phyloP scores from a whole-genome alignment of 2,888 invertebrate species.

The Copidosoma aretas region DNA sequence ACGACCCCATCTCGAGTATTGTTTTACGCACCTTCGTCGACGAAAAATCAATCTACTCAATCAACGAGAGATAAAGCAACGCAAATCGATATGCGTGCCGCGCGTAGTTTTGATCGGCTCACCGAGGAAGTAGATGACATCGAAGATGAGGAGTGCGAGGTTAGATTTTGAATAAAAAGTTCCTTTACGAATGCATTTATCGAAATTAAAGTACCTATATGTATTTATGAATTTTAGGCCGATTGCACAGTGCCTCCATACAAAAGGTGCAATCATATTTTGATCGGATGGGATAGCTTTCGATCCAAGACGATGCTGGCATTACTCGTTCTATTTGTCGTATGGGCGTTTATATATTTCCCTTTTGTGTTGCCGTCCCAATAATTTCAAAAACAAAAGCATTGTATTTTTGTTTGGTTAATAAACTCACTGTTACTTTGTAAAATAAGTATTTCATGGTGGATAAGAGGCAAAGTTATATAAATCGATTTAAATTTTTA shows the following conservation, averaged over 20 bases:
- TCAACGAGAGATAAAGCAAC: conserved; percentile 35
- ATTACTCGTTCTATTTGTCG: conserved; percentile 58
- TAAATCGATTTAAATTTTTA: too few species aligned
- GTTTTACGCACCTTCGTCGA: conserved; percentile 2
- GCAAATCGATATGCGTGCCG: conserved; percentile 45
- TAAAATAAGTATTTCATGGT: too few species aligned
- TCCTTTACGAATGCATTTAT: background rate
- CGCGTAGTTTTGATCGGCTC: conserved; percentile 44
- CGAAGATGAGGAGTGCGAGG: conserved; percentile 45
- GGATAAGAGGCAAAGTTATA: too few species aligned
- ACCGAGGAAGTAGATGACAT: conserved; percentile 35
- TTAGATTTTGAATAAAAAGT: conserved; percentile 32
- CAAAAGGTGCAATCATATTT: conserved; percentile 47
- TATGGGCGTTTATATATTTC: conserved; percentile 65
- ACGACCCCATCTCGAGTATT: conserved; percentile 7
- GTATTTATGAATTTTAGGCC: background rate
- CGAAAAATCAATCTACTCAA: conserved; percentile 23
- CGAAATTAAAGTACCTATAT: background rate
- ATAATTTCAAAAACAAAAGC: background rate
- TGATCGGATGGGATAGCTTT: conserved; percentile 64
- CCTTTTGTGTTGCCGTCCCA: conserved; percentile 44
- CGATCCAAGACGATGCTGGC: conserved; percentile 60
- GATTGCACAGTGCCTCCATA: background rate
- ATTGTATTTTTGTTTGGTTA: background rate
- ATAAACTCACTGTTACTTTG: background rate